These are phyloP conservation scores for Gallinago solitaria DNA, from an alignment of 2,797 vertebrate species.

Conservation along the genomic window DNA sequence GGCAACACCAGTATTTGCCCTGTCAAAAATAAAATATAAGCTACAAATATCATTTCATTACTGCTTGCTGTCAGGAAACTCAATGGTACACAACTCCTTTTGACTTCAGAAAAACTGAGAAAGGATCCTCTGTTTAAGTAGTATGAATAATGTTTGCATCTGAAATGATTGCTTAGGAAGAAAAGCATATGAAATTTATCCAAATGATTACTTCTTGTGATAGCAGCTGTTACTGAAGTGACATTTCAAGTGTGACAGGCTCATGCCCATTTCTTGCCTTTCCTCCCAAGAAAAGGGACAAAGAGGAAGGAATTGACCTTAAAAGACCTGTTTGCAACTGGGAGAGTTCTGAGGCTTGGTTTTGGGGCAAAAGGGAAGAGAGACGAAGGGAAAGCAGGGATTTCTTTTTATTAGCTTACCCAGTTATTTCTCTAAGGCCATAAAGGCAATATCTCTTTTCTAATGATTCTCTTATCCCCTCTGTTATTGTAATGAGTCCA, in stretches of 20 bases:
- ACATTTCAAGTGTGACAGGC: not conserved
- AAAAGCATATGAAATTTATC: not conserved
- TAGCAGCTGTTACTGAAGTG: not conserved
- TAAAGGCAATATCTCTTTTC: not conserved
- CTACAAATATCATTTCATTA: not conserved
- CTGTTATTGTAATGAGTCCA: not conserved
- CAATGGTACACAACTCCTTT: not conserved
- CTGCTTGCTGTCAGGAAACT: not conserved
- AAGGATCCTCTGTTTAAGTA: not conserved
- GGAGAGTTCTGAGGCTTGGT: not conserved
- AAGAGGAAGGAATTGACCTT: not conserved
- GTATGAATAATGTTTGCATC: not conserved
- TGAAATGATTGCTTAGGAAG: not conserved
- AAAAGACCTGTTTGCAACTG: not conserved
- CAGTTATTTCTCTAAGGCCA: not conserved
- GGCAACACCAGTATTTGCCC: not conserved
- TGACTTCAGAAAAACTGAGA: conserved; percentile 1
- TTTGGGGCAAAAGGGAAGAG: not conserved
- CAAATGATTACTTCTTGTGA: not conserved
- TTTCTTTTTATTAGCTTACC: not conserved
- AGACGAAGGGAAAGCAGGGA: not conserved
- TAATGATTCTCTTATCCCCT: not conserved
- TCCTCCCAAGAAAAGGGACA: not conserved
- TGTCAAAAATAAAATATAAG: conserved; percentile 28
- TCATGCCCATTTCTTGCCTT: not conserved